Evolutionary conservation across 1,140 invertebrate genomes (phyloP).

Genomic region (Microplitis demolitor): DNA sequence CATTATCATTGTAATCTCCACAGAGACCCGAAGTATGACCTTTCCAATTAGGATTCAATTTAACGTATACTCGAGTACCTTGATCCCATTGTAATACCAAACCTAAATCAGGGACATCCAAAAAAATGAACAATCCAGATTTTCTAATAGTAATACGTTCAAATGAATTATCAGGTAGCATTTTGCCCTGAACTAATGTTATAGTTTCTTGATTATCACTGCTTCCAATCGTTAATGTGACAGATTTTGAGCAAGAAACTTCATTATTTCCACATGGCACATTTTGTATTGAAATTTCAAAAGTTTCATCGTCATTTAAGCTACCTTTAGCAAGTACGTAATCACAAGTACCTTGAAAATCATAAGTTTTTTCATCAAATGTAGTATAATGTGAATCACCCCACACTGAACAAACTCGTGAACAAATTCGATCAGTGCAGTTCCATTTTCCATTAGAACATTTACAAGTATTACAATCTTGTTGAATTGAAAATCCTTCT

Average conservation of each 20-base stretch:
- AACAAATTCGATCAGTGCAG: slow-evolving; percentile 69
- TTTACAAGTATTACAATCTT: slow-evolving; percentile 81
- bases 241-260: slow-evolving; percentile 84
- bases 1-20: slow-evolving; percentile 88
- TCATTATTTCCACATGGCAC: slow-evolving; percentile 84
- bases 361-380: slow-evolving; percentile 80
- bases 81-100: slow-evolving; percentile 86
- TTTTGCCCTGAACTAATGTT: slow-evolving; percentile 64
- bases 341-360: slow-evolving; percentile 88
- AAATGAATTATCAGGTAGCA: slow-evolving; percentile 36
- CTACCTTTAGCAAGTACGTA: slow-evolving; percentile 82
- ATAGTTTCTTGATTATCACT: slow-evolving; percentile 66
- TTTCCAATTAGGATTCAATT: slow-evolving; percentile 75
- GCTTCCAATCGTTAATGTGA: slow-evolving; percentile 68
- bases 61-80: slow-evolving; percentile 78
- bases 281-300: slow-evolving; percentile 76
- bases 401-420: slow-evolving; percentile 78
- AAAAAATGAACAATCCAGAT: slow-evolving; percentile 77
- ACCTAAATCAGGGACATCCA: slow-evolving; percentile 78
- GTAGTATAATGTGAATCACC: slow-evolving; percentile 87
- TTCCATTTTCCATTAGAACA: slow-evolving; percentile 73
- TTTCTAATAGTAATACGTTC: slow-evolving; percentile 63
- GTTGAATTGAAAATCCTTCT: slow-evolving; percentile 75
- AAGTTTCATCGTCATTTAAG: slow-evolving; percentile 66
- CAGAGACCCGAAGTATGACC: slow-evolving; percentile 81